Conservation (phyloP, 2,888 invertebrate genomes). For the Pyrgus malvae region DNA sequence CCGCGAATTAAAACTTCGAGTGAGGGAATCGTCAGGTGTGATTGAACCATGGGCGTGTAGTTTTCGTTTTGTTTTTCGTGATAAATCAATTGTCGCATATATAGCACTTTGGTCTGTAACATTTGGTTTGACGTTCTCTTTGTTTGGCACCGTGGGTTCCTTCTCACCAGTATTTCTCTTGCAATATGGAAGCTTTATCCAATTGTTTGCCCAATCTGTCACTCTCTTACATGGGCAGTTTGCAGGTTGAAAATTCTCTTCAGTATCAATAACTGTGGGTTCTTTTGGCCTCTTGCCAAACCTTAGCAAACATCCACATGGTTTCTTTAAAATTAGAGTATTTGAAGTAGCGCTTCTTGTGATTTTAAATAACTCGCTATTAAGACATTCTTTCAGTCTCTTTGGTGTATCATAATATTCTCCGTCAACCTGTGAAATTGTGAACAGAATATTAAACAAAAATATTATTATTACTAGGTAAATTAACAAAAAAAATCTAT, state of each 20-base stretch:
- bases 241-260: conserved; percentile 56
- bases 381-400: conserved; percentile 86
- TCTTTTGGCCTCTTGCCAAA: conserved; percentile 61
- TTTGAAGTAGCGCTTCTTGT: conserved; percentile 77
- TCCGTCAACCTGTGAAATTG: conserved; percentile 54
- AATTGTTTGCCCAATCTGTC: conserved; percentile 85
- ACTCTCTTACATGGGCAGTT: conserved; percentile 83
- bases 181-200: conserved; percentile 84
- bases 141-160: conserved; percentile 65
- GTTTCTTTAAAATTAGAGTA: conserved; percentile 83
- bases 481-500: not conserved
- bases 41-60: conserved; percentile 38
- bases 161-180: conserved; percentile 52
- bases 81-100: conserved; percentile 86
- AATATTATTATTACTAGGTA: too few relatives aligned
- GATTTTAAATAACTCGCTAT: conserved; percentile 69
- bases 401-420: conserved; percentile 89
- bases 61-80: conserved; percentile 83
- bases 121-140: conserved; percentile 77
- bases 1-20: conserved; percentile 30
- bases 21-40: conserved; percentile 25
- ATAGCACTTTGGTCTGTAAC: conserved; percentile 70
- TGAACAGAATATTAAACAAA: too few relatives aligned
- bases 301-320: conserved; percentile 86
- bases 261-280: conserved; percentile 61